Evolutionary conservation across 2,113 vertebrate species (phyloP).

Genomic region (Coregonus clupeaformis): DNA sequence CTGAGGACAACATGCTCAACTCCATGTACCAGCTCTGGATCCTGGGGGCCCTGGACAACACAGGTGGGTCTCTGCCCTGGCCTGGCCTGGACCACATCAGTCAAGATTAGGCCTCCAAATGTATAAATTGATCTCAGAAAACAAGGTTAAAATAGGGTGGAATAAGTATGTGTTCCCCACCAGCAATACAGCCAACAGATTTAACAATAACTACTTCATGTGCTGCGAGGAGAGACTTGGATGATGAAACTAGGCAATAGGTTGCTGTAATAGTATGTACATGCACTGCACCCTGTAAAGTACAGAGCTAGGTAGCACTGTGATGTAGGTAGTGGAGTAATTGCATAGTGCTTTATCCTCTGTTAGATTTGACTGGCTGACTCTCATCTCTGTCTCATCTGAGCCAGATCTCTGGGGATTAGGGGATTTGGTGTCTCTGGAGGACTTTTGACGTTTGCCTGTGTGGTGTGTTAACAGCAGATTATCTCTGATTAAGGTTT

Average conservation of each 20-base stretch:
- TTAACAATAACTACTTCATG: too few relatives aligned
- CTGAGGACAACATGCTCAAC: slow-evolving; percentile 99
- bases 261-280: too few relatives aligned
- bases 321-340: slow-evolving; percentile 61
- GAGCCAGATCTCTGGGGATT: slow-evolving; percentile 63
- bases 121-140: too few relatives aligned
- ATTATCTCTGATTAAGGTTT: slow-evolving; percentile 75
- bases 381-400: slow-evolving; percentile 64
- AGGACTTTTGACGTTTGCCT: slow-evolving; percentile 63
- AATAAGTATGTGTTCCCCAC: too few relatives aligned
- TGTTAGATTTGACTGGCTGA: slow-evolving; percentile 65
- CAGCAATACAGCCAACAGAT: too few relatives aligned
- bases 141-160: too few relatives aligned
- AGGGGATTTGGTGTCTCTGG: slow-evolving; percentile 63
- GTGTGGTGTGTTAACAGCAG: slow-evolving; percentile 75
- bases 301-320: slow-evolving; percentile 1
- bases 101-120: background rate
- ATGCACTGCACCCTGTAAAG: background rate
- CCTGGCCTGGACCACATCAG: background rate
- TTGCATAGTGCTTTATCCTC: slow-evolving; percentile 64
- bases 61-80: slow-evolving; percentile 72
- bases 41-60: slow-evolving; percentile 94
- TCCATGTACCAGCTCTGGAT: slow-evolving; percentile 99
- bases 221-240: background rate
- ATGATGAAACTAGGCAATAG: background rate